A percentile compares a stretch with the other conserved stretches of the same genome.
These are phyloP conservation scores for Elysia crispata DNA, from an alignment of 2,888 invertebrate species.

Conservation along the genomic window DNA sequence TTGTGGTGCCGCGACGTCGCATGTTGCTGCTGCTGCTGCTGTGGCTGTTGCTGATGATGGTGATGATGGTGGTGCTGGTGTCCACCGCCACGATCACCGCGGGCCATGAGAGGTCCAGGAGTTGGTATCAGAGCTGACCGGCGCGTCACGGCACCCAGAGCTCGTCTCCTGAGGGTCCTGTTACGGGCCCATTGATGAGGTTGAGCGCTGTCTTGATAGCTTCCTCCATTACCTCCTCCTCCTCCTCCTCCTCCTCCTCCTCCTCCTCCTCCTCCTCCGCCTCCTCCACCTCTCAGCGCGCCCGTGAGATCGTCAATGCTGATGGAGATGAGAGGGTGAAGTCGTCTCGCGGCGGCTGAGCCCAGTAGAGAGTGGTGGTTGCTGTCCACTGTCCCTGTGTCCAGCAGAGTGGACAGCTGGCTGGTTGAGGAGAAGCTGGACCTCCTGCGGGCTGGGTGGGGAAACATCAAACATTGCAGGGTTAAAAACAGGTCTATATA, in stretches of 20 bases:
- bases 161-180: conserved; percentile 46
- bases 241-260: too few species aligned
- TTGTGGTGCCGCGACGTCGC: too few species aligned
- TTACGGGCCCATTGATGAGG: conserved; percentile 65
- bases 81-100: too few species aligned
- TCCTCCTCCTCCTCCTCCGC: too few species aligned
- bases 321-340: conserved; percentile 49
- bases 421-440: conserved; percentile 53
- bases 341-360: conserved; percentile 22
- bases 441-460: conserved; percentile 50
- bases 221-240: conserved; percentile 51
- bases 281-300: conserved; percentile 21
- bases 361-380: too few species aligned
- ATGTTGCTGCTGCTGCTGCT: too few species aligned
- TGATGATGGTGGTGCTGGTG: too few species aligned
- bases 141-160: too few species aligned
- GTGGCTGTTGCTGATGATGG: too few species aligned
- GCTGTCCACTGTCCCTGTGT: not conserved
- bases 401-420: conserved; percentile 34
- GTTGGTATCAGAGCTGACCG: too few species aligned
- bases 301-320: conserved; percentile 55
- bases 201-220: conserved; percentile 62
- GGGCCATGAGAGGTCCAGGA: too few species aligned
- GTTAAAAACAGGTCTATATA: too few species aligned
- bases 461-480: not conserved